Base-by-base conservation (phyloP, 2,888 invertebrate species). In the Biston betularia region DNA sequence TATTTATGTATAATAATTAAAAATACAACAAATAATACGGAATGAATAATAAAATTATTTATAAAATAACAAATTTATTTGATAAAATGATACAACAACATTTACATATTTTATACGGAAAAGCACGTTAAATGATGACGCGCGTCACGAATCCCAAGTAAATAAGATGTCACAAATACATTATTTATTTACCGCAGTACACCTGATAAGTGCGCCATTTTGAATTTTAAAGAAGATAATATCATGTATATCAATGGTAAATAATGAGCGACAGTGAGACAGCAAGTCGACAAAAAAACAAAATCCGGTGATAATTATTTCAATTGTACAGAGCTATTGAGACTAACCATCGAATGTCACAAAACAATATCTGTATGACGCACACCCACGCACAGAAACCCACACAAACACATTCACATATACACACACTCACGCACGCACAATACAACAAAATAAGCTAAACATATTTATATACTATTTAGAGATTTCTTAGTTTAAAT, bases 81-180 rank as follows among this genome's bases (percentile, higher is more conserved):
- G 42, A 55, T 49, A 40, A 62, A 60, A 33, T 45, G 62, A 42
- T 65, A 55, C 9, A 55, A 57, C 56, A 70, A 62, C 44, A 58
- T 68, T 67, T 69, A 64, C 63, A 57, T 54, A 61, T 65, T 64
- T 66, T 59, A 69, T 60, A 67, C 63, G 66, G 73, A 71, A 67
- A 64, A 45, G 11, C 40, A 55, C 58, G 60, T 65, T 65, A 54
- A 63, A 65, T 48, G 62, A 69, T 73, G 73, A 75, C 68, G 72
- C 24, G 15, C 59, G 40, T 73, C 75, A 75, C 75, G 73, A 73
- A 50, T 67, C 57, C 62, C 55, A 69, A 59, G 70, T 64, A 69
- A 60, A 42, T 40, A 50, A 46, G 60, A 56, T 67, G 57, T 48
- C 44, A 48, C 61, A 57, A 65, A 69, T 64, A 65, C 33, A 57